phyloP scores from a whole-genome alignment of 2,797 vertebrate genomes.

The Notolepis coatsorum region DNA sequence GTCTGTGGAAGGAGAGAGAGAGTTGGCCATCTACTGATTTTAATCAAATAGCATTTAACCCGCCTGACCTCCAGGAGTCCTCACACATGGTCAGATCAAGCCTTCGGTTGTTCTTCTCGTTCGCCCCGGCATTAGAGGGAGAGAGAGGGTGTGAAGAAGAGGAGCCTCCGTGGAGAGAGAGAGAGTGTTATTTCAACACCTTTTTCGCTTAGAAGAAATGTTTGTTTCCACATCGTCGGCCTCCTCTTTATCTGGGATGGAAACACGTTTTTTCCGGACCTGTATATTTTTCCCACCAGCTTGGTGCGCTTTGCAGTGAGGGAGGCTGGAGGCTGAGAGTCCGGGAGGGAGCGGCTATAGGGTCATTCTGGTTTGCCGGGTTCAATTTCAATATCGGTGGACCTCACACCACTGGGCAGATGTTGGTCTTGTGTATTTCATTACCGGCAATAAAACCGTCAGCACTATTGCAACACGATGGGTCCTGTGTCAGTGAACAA shows the following conservation, averaged over 20 bases:
- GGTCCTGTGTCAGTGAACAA: too few species aligned
- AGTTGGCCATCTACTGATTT: conserved; percentile 87
- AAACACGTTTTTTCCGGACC: conserved; percentile 47
- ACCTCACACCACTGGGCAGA: too few species aligned
- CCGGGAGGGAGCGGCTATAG: too few species aligned
- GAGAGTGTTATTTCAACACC: conserved; percentile 67
- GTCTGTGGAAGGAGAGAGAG: conserved; percentile 61
- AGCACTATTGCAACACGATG: too few species aligned
- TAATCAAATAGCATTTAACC: conserved; percentile 91
- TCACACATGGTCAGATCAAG: conserved; percentile 79
- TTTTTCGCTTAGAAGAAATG: conserved; percentile 51
- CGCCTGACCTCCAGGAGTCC: conserved; percentile 81
- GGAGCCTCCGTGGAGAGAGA: too few species aligned
- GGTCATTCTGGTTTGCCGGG: too few species aligned
- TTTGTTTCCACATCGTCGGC: conserved; percentile 55
- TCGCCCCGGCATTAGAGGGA: conserved; percentile 67
- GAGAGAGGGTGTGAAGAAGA: conserved; percentile 63
- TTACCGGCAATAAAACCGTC: too few species aligned
- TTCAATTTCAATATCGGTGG: too few species aligned
- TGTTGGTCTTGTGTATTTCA: too few species aligned
- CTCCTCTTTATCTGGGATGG: conserved; percentile 51
- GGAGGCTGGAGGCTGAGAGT: not conserved
- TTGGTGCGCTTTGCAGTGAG: not conserved
- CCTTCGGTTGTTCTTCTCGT: conserved; percentile 65
- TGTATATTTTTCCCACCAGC: conserved; percentile 42